Evolutionary conservation across 2,113 vertebrate genomes (phyloP).

Genomic region (Petaurus breviceps): DNA sequence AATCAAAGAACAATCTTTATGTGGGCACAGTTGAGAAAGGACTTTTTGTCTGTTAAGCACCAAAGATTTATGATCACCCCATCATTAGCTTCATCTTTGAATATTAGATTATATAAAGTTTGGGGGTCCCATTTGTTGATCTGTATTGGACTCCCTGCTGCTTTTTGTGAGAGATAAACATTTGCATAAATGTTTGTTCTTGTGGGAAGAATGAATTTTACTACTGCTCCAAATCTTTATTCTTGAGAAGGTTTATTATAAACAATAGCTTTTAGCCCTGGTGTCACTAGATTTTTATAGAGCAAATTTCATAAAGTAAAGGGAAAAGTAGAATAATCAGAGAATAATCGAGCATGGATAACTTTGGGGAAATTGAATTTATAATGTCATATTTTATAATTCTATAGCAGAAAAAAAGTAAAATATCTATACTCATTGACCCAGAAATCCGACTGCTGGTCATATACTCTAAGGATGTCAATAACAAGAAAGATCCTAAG

Average conservation of each 20-base stretch:
- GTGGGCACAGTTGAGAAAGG: background rate
- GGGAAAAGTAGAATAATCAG: slow-evolving; percentile 37
- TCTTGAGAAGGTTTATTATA: slow-evolving; percentile 7
- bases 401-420: background rate
- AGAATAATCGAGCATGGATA: slow-evolving; percentile 14
- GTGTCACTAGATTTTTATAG: background rate
- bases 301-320: slow-evolving; percentile 41
- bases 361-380: background rate
- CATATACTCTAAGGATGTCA: background rate
- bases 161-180: slow-evolving; percentile 17
- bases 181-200: slow-evolving; percentile 34
- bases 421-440: background rate
- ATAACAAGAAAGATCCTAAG: background rate
- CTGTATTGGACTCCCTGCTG: background rate
- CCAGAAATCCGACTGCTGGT: background rate
- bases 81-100: slow-evolving; percentile 40
- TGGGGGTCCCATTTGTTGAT: background rate
- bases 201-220: slow-evolving; percentile 9
- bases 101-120: slow-evolving; percentile 34
- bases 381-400: background rate
- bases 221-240: slow-evolving; percentile 4
- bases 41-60: background rate
- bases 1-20: slow-evolving; percentile 49
- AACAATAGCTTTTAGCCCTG: background rate
- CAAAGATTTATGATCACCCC: slow-evolving; percentile 1